These are phyloP conservation scores for Acridotheres tristis DNA, from an alignment of 2,797 vertebrate genomes.

Conservation along the genomic window DNA sequence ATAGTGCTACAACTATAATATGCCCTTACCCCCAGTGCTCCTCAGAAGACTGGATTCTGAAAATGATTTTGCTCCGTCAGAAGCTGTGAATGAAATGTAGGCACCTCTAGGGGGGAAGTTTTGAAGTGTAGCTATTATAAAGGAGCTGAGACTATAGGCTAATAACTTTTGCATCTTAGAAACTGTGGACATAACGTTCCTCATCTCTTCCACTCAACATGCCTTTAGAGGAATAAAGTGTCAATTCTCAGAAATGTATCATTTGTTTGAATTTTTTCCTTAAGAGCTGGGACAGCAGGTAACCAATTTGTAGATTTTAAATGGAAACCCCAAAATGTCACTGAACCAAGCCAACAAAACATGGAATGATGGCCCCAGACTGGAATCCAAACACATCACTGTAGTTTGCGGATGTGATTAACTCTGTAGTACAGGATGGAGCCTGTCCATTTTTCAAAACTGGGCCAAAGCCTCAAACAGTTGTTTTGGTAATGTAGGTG, in stretches of 20 bases:
- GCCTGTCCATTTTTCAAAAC: conserved; percentile 4
- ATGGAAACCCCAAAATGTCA: neutral
- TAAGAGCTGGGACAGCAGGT: neutral
- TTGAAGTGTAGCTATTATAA: neutral
- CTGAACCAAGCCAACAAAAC: neutral
- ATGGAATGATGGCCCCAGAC: neutral
- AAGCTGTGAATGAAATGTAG: neutral
- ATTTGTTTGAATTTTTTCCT: neutral
- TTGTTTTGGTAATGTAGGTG: conserved; percentile 62
- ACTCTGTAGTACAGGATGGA: conserved; percentile 16
- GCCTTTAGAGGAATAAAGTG: neutral
- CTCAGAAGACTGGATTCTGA: neutral
- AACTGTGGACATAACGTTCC: neutral
- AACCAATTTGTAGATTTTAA: neutral
- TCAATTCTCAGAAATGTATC: neutral
- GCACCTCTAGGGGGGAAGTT: neutral
- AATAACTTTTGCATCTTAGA: neutral
- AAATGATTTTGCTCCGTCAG: neutral
- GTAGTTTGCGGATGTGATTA: neutral
- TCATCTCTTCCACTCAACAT: neutral
- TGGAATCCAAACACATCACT: neutral
- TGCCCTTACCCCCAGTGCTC: neutral
- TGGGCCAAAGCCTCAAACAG: conserved; percentile 56
- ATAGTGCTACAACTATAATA: neutral
- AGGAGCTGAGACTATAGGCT: neutral